phyloP scores from a whole-genome alignment of 2,113 vertebrate genomes.

The Puntigrus tetrazona region DNA sequence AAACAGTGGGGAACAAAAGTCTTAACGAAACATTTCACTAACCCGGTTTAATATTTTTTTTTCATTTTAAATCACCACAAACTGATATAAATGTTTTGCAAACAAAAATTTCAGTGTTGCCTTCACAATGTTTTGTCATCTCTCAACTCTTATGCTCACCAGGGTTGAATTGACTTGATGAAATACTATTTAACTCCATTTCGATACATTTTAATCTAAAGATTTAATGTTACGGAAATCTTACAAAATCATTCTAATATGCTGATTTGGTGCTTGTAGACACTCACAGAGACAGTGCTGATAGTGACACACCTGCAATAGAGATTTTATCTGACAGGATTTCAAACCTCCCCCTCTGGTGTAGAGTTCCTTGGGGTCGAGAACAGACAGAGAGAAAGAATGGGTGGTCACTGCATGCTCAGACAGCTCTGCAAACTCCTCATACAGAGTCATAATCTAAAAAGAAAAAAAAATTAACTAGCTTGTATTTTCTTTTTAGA shows the following conservation, averaged over 20 bases:
- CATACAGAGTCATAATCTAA: not conserved
- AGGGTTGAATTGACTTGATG: not conserved
- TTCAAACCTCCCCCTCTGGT: constrained; percentile 32
- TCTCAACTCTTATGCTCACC: not conserved
- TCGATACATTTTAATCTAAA: not conserved
- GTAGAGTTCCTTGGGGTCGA: constrained; percentile 46
- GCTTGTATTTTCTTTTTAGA: not conserved
- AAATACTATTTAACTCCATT: not conserved
- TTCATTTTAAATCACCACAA: not conserved
- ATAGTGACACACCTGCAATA: not conserved
- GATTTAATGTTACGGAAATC: not conserved
- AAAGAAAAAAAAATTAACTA: not conserved
- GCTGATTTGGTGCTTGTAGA: not conserved
- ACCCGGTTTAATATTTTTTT: not conserved
- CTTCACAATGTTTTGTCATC: not conserved
- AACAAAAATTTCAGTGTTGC: not conserved
- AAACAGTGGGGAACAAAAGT: not conserved
- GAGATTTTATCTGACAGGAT: constrained; percentile 41
- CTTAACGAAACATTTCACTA: not conserved
- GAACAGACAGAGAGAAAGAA: constrained; percentile 43
- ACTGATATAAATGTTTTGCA: not conserved
- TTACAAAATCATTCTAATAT: not conserved
- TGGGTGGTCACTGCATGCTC: constrained; percentile 35
- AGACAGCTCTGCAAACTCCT: constrained; percentile 46
- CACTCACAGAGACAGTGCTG: not conserved